These are phyloP conservation scores for Laticauda laticaudata DNA, from an alignment of 2,113 vertebrate species.

Conservation along the genomic window DNA sequence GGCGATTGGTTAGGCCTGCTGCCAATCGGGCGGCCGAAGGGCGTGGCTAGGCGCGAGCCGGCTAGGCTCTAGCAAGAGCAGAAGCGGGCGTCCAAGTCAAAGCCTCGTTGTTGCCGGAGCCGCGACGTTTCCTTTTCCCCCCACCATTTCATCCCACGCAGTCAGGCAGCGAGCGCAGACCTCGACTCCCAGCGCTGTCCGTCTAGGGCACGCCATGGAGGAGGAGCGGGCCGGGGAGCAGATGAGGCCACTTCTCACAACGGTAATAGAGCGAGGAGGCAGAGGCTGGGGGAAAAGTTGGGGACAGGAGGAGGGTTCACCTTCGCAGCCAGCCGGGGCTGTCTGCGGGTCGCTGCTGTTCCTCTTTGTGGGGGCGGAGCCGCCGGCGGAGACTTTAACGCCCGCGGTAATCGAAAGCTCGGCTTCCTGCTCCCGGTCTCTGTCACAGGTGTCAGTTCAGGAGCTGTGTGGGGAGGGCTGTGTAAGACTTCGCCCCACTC, in stretches of 20 bases:
- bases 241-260: constrained; percentile 78
- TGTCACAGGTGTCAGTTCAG: neutral
- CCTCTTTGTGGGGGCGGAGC: constrained; percentile 12
- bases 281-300: neutral
- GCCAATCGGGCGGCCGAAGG: constrained; percentile 11
- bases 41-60: constrained; percentile 1
- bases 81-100: neutral
- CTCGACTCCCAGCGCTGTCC: neutral
- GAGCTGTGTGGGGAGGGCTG: neutral
- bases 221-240: constrained; percentile 74
- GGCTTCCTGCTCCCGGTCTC: neutral
- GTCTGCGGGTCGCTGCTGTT: neutral
- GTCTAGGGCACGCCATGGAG: constrained; percentile 65
- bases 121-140: neutral
- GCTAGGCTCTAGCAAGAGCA: constrained; percentile 1
- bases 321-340: neutral
- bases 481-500: neutral
- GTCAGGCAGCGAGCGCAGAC: neutral
- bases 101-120: neutral
- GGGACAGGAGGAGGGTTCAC: constrained; percentile 36
- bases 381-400: neutral
- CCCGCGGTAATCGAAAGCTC: neutral
- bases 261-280: constrained; percentile 62
- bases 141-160: neutral
- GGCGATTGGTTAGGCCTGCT: constrained; percentile 17